These are phyloP conservation scores for Patella depressa DNA, from an alignment of 2,888 invertebrate genomes.

Conservation along the genomic window DNA sequence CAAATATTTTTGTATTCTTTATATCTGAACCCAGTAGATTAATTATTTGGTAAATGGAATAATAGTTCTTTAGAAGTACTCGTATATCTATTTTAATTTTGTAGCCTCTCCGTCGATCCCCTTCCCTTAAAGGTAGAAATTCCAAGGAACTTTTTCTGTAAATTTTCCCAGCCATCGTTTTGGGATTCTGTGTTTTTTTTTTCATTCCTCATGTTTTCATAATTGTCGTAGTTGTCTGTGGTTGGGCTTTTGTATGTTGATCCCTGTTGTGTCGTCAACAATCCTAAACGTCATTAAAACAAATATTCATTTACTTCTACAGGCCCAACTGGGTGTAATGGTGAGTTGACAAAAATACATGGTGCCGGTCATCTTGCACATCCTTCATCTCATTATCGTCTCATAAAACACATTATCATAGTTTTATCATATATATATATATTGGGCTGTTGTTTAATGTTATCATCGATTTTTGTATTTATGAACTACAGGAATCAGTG, in stretches of 20 bases:
- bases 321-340: conserved; percentile 62
- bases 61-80: too few relatives aligned
- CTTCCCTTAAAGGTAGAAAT: conserved; percentile 13
- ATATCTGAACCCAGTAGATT: too few relatives aligned
- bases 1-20: too few relatives aligned
- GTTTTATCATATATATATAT: conserved; percentile 12
- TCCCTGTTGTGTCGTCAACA: too few relatives aligned
- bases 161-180: not conserved
- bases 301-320: conserved; percentile 26
- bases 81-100: conserved; percentile 9
- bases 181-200: conserved; percentile 14
- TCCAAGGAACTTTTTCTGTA: too few relatives aligned
- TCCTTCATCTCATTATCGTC: not conserved
- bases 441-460: conserved; percentile 1
- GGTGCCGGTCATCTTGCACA: conserved; percentile 11
- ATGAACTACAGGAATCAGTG: not conserved
- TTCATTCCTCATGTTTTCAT: not conserved
- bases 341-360: conserved; percentile 45
- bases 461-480: conserved; percentile 1
- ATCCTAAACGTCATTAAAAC: too few relatives aligned
- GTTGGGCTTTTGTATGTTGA: not conserved
- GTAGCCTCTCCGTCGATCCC: conserved; percentile 14
- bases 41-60: too few relatives aligned
- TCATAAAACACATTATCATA: not conserved
- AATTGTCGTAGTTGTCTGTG: conserved; percentile 8